phyloP scores from a whole-genome alignment of 2,888 invertebrate genomes.

The Onchidella celtica region DNA sequence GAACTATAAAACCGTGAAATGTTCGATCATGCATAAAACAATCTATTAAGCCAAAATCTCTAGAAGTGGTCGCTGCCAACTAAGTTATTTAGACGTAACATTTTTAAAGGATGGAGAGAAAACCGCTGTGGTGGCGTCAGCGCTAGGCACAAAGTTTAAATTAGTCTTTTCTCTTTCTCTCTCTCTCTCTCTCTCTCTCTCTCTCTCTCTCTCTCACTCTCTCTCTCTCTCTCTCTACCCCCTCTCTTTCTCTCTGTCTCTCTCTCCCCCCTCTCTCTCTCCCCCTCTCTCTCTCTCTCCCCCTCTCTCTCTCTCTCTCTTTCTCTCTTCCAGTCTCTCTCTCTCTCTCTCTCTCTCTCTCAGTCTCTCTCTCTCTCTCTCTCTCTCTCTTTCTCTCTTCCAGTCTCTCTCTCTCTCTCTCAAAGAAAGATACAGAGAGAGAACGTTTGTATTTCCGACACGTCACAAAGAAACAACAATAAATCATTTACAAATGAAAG shows the following conservation, averaged over 20 bases:
- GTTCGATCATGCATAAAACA: too few species aligned
- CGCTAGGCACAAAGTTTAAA: neutral
- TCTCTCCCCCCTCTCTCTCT: neutral
- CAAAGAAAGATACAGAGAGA: too few species aligned
- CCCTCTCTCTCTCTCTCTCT: neutral
- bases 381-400: neutral
- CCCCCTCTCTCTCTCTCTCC: neutral
- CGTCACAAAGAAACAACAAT: too few species aligned
- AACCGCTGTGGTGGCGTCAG: neutral
- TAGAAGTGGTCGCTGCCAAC: too few species aligned
- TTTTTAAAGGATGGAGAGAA: too few species aligned
- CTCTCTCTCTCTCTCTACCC: constrained; percentile 1
- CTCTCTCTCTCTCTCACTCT: neutral
- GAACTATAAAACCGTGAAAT: too few species aligned
- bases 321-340: neutral
- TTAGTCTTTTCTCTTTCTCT: neutral
- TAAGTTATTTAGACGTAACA: too few species aligned
- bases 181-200: neutral
- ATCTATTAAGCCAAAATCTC: too few species aligned
- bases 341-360: constrained; percentile 3
- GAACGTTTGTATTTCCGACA: too few species aligned
- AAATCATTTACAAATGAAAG: too few species aligned
- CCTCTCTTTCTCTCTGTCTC: neutral
- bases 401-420: neutral
- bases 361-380: neutral